Conservation (phyloP, 2,888 invertebrate genomes). For the Auanema sp. region DNA sequence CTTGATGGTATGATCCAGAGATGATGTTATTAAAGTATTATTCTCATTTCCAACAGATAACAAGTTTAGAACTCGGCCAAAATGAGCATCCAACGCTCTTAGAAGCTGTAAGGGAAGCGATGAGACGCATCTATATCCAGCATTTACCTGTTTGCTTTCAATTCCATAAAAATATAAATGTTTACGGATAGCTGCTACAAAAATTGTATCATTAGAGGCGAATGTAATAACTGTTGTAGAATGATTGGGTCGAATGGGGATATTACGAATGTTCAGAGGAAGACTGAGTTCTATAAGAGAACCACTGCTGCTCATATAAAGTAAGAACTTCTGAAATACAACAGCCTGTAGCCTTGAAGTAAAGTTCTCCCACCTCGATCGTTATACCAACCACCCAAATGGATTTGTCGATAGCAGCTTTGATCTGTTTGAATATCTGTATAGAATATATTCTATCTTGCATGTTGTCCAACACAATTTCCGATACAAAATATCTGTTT, state of each 20-base stretch:
- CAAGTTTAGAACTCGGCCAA: slow-evolving; percentile 89
- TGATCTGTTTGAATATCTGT: slow-evolving; percentile 17
- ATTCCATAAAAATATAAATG: slow-evolving; percentile 92
- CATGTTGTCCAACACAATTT: slow-evolving; percentile 19
- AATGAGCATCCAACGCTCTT: slow-evolving; percentile 92
- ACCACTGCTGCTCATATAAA: no score
- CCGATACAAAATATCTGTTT: not conserved
- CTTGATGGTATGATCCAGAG: slow-evolving; percentile 94
- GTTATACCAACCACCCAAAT: no score
- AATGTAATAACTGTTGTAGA: slow-evolving; percentile 85
- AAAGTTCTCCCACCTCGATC: no score
- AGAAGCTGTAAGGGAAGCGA: slow-evolving; percentile 72
- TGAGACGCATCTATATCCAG: no score
- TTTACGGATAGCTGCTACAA: slow-evolving; percentile 90
- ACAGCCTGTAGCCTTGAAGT: no score
- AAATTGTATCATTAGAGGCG: slow-evolving; percentile 84
- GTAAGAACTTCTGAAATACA: no score
- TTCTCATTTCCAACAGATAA: slow-evolving; percentile 80
- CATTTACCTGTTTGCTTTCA: slow-evolving; percentile 65
- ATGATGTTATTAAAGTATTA: slow-evolving; percentile 81
- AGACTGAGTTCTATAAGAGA: slow-evolving; percentile 26
- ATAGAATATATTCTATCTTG: slow-evolving; percentile 24
- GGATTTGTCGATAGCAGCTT: slow-evolving; percentile 1
- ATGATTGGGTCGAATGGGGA: slow-evolving; percentile 75
- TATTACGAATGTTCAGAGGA: slow-evolving; percentile 54